Evolutionary conservation across 2,797 vertebrate genomes (phyloP).

Genomic region (Discoglossus pictus): DNA sequence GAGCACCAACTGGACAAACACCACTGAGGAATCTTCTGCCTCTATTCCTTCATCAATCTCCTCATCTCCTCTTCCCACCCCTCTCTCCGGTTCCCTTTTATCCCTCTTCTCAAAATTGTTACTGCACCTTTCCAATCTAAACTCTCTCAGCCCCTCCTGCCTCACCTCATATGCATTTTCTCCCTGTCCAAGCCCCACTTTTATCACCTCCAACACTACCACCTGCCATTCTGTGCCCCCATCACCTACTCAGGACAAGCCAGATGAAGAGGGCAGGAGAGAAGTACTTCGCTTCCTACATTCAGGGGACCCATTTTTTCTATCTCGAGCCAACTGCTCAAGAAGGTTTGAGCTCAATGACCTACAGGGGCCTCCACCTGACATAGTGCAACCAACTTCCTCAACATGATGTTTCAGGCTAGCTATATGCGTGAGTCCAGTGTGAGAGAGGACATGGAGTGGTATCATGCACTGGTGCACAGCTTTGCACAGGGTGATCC

Average conservation of each 20-base stretch:
- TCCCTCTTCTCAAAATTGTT: too few species aligned
- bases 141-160: not conserved
- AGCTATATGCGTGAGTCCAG: slow-evolving; percentile 92
- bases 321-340: slow-evolving; percentile 75
- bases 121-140: slow-evolving; percentile 6
- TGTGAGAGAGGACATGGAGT: slow-evolving; percentile 89
- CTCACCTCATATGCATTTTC: slow-evolving; percentile 1
- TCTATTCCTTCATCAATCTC: slow-evolving; percentile 14
- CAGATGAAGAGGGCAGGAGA: slow-evolving; percentile 66
- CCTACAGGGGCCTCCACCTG: slow-evolving; percentile 48
- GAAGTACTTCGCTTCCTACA: slow-evolving; percentile 78
- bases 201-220: slow-evolving; percentile 30
- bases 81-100: slow-evolving; percentile 2
- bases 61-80: slow-evolving; percentile 5
- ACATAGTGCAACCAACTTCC: slow-evolving; percentile 86
- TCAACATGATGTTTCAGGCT: slow-evolving; percentile 95
- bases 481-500: slow-evolving; percentile 82
- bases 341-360: slow-evolving; percentile 60
- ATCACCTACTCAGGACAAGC: slow-evolving; percentile 31
- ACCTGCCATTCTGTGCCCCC: slow-evolving; percentile 42
- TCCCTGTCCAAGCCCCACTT: not conserved
- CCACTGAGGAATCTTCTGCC: slow-evolving; percentile 22
- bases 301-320: slow-evolving; percentile 70
- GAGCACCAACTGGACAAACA: slow-evolving; percentile 26
- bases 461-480: slow-evolving; percentile 92